A percentile compares a stretch with the other conserved stretches of the same genome.
Evolutionary conservation across 2,113 vertebrate species (phyloP).

Genomic region (Onychostoma macrolepis): DNA sequence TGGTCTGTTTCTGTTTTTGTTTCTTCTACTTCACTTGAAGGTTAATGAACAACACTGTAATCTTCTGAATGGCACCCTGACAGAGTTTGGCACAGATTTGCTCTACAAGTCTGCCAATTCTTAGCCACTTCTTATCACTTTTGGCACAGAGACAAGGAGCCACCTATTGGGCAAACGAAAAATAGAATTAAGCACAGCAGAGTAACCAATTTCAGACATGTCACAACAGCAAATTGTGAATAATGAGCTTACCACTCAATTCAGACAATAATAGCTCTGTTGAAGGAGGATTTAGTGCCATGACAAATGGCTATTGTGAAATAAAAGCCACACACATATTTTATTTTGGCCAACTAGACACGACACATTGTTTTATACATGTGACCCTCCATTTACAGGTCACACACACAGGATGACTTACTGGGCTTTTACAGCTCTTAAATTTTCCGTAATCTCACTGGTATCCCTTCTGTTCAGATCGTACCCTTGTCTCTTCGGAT

Average conservation of each 20-base stretch:
- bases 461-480: background rate
- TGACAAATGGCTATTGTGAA: slow-evolving; percentile 37
- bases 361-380: background rate
- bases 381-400: background rate
- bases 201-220: slow-evolving; percentile 17
- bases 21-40: slow-evolving; percentile 21
- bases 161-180: slow-evolving; percentile 1
- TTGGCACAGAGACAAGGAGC: slow-evolving; percentile 19
- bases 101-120: slow-evolving; percentile 5
- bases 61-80: slow-evolving; percentile 17
- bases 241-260: slow-evolving; percentile 46
- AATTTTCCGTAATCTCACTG: background rate
- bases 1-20: background rate
- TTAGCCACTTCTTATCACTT: slow-evolving; percentile 28
- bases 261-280: slow-evolving; percentile 41
- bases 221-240: slow-evolving; percentile 43
- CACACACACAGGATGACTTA: background rate
- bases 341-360: slow-evolving; percentile 16
- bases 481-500: background rate
- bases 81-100: slow-evolving; percentile 29
- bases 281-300: slow-evolving; percentile 24
- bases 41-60: slow-evolving; percentile 29
- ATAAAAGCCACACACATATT: slow-evolving; percentile 14
- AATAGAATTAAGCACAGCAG: slow-evolving; percentile 19
- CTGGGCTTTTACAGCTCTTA: background rate